Percentiles rank a stretch among this genome's conserved stretches.
These are phyloP conservation scores for Hydroisotoma schaefferi DNA, from an alignment of 2,888 invertebrate genomes.

Conservation along the genomic window DNA sequence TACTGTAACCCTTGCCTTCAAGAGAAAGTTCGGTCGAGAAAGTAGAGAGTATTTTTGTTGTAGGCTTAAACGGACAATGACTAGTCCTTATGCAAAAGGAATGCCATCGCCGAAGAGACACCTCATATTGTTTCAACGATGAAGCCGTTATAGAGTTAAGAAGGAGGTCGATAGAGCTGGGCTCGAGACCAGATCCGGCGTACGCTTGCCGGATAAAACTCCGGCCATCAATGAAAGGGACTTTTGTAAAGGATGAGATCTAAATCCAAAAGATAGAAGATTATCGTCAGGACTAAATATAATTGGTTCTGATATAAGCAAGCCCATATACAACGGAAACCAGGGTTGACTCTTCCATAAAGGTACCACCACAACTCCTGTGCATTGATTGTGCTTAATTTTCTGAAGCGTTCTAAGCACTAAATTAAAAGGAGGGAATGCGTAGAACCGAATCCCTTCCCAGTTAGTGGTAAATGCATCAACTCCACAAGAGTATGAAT, in stretches of 20 bases:
- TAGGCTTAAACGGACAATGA: not conserved
- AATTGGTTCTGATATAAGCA: constrained; percentile 13
- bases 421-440: constrained; percentile 21
- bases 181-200: not conserved
- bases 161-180: not conserved
- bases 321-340: constrained; percentile 23
- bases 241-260: constrained; percentile 16
- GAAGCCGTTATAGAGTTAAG: not conserved
- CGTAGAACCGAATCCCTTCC: constrained; percentile 1
- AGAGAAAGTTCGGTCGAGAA: not conserved
- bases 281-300: constrained; percentile 10
- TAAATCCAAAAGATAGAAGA: constrained; percentile 23
- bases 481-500: constrained; percentile 7
- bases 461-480: constrained; percentile 23
- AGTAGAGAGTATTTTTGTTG: not conserved
- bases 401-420: constrained; percentile 23
- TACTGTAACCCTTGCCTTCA: constrained; percentile 14
- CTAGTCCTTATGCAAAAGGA: too few relatives aligned
- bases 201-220: not conserved
- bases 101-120: not conserved
- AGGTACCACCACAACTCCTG: constrained; percentile 32
- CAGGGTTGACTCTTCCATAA: constrained; percentile 32
- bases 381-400: constrained; percentile 20
- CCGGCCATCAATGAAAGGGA: not conserved
- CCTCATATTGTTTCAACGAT: not conserved